Percentiles rank a stretch among this genome's conserved stretches.
These are phyloP conservation scores for Eupeodes corollae DNA, from an alignment of 1,140 invertebrate species.

Conservation along the genomic window DNA sequence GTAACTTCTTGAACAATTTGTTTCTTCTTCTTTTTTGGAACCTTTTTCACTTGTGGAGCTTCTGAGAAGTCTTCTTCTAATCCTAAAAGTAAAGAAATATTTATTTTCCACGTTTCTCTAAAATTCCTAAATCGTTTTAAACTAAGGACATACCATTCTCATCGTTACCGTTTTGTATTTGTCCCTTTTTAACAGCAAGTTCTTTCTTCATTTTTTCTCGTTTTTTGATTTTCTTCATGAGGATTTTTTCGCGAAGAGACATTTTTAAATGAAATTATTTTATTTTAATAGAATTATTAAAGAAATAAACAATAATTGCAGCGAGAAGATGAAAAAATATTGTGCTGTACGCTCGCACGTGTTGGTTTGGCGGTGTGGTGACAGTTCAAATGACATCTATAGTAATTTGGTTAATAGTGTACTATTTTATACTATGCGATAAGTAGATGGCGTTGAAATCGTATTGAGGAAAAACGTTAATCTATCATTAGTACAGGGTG, in stretches of 20 bases:
- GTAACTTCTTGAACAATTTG: constrained; percentile 4
- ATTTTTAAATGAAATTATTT: constrained; percentile 34
- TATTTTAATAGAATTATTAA: too few relatives aligned
- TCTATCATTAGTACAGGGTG: too few relatives aligned
- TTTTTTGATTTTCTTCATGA: constrained; percentile 68
- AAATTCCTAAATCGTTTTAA: not conserved
- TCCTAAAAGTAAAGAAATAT: constrained; percentile 2
- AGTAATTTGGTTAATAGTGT: too few relatives aligned
- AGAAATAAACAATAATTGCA: too few relatives aligned
- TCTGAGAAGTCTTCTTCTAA: constrained; percentile 23
- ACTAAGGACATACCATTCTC: not conserved
- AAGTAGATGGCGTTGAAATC: too few relatives aligned
- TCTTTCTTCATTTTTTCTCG: constrained; percentile 59
- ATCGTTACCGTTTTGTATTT: constrained; percentile 7
- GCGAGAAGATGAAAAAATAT: too few relatives aligned
- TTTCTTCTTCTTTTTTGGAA: constrained; percentile 17
- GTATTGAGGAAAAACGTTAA: too few relatives aligned
- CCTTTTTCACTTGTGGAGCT: constrained; percentile 10
- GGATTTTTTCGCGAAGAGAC: constrained; percentile 62
- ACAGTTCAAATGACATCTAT: too few relatives aligned
- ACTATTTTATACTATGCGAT: too few relatives aligned
- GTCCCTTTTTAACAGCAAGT: constrained; percentile 42
- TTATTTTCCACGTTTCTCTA: not conserved
- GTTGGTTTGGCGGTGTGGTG: too few relatives aligned
- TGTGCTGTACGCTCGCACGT: too few relatives aligned